Conservation (phyloP, 2,113 vertebrate genomes). For the Pelobates fuscus region DNA sequence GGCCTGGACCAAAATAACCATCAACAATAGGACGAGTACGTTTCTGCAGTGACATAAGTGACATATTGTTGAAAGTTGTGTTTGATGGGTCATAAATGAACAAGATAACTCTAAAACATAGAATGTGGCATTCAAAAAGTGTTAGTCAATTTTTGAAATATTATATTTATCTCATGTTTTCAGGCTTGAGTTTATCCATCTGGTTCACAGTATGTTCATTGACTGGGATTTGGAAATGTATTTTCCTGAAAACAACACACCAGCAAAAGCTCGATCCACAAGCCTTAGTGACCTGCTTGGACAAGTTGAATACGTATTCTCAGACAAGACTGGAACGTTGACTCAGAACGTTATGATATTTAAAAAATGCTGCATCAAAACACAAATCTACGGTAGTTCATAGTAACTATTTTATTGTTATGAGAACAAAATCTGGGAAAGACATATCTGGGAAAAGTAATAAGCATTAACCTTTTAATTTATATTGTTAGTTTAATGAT, state of each 20-base stretch:
- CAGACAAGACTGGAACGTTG: conserved; percentile 93
- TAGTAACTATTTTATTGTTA: neutral
- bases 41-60: too few relatives aligned
- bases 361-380: conserved; percentile 86
- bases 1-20: too few relatives aligned
- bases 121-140: too few relatives aligned
- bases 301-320: conserved; percentile 89
- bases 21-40: too few relatives aligned
- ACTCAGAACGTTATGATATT: conserved; percentile 89
- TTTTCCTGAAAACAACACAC: conserved; percentile 60
- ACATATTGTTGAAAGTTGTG: too few relatives aligned
- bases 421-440: neutral
- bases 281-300: conserved; percentile 87
- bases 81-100: too few relatives aligned
- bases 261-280: conserved; percentile 81
- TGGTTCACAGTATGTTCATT: conserved; percentile 86
- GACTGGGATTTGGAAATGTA: conserved; percentile 88
- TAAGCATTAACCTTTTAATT: neutral
- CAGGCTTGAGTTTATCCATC: conserved; percentile 85
- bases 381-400: conserved; percentile 75
- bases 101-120: too few relatives aligned
- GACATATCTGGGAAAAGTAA: neutral
- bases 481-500: too few relatives aligned
- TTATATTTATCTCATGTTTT: too few relatives aligned
- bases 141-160: too few relatives aligned